Evolutionary conservation across 2,113 vertebrate genomes (phyloP).

Genomic region (Piprites chloris): DNA sequence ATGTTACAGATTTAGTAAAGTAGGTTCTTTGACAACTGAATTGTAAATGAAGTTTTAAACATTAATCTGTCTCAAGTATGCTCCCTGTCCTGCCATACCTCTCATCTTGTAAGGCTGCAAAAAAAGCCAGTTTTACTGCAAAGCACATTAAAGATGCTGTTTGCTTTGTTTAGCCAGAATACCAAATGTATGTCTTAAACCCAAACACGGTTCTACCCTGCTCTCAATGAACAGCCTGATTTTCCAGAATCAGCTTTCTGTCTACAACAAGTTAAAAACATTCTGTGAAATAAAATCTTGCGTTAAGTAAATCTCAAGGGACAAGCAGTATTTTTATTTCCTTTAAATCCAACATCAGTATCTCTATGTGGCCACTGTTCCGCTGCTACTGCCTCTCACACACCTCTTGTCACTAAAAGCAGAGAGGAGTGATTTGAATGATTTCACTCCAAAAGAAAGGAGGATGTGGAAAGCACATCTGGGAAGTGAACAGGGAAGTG

Average conservation of each 20-base stretch:
- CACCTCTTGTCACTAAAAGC: not conserved
- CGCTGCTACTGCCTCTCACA: not conserved
- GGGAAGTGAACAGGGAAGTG: not conserved
- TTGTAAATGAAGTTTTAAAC: not conserved
- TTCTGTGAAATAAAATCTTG: not conserved
- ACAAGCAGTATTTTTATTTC: not conserved
- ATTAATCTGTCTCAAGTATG: not conserved
- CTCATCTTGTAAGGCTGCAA: not conserved
- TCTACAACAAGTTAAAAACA: not conserved
- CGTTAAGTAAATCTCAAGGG: not conserved
- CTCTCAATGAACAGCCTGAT: not conserved
- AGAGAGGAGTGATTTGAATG: not conserved
- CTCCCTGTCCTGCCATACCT: not conserved
- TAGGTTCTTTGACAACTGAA: not conserved
- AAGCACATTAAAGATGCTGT: not conserved
- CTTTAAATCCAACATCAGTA: not conserved
- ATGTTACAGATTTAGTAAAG: not conserved
- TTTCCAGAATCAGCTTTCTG: not conserved
- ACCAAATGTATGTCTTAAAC: not conserved
- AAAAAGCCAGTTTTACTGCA: not conserved
- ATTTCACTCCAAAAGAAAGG: not conserved
- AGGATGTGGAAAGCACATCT: not conserved
- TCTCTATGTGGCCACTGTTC: not conserved
- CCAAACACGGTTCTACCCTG: not conserved
- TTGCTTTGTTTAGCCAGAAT: not conserved